A percentile compares a stretch with the other conserved stretches of the same genome.
Conservation (phyloP, 2,113 vertebrate genomes). For the Hyperopisus bebe region DNA sequence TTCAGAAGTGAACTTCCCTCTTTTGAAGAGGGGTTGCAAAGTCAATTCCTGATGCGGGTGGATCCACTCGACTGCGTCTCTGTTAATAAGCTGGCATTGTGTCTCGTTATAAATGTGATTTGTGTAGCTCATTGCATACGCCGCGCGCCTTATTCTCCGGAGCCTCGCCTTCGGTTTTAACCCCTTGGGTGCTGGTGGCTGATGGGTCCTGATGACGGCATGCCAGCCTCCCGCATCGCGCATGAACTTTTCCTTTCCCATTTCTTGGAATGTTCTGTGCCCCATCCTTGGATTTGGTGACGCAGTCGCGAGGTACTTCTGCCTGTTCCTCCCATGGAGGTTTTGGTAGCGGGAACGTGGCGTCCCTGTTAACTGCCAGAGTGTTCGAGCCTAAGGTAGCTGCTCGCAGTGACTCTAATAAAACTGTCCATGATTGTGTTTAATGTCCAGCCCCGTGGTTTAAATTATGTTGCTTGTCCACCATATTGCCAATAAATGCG, state of each 20-base stretch:
- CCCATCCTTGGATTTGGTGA: not conserved
- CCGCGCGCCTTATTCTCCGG: no score
- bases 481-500: conserved; percentile 17
- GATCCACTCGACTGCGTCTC: not conserved
- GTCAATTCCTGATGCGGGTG: not conserved
- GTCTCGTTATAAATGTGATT: conserved; percentile 10
- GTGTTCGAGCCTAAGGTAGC: not conserved
- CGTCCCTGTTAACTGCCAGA: not conserved
- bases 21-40: not conserved
- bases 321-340: not conserved
- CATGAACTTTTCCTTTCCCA: not conserved
- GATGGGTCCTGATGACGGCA: not conserved
- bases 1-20: not conserved
- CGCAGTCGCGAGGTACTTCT: not conserved
- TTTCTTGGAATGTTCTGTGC: not conserved
- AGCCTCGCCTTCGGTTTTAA: not conserved
- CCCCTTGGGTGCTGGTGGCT: not conserved
- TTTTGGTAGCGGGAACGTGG: not conserved
- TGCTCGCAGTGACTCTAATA: not conserved
- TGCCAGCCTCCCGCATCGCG: not conserved
- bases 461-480: conserved; percentile 17
- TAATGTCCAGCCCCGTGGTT: not conserved
- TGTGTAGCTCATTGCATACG: not conserved
- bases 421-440: conserved; percentile 12
- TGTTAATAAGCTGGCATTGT: not conserved